Conservation (phyloP, 2,797 vertebrate genomes). For the Scyliorhinus canicula region DNA sequence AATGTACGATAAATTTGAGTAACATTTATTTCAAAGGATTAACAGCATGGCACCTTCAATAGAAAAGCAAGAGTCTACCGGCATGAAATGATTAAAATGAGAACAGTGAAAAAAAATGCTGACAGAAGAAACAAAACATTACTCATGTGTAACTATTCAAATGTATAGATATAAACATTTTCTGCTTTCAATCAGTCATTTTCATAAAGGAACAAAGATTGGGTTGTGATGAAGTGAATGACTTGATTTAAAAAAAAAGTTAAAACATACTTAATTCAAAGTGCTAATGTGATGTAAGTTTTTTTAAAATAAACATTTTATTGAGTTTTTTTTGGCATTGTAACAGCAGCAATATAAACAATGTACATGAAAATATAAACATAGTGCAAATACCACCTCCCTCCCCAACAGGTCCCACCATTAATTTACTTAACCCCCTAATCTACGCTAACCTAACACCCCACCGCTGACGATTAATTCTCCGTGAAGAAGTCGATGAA, state of each 20-base stretch:
- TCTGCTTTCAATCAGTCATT: not conserved
- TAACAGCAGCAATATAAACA: too few relatives aligned
- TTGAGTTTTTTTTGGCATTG: too few relatives aligned
- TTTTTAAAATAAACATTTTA: too few relatives aligned
- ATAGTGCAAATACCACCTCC: too few relatives aligned
- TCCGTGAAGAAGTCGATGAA: too few relatives aligned
- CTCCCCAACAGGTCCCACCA: too few relatives aligned
- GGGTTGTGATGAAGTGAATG: not conserved
- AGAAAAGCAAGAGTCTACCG: not conserved
- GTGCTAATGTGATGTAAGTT: not conserved
- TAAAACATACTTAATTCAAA: not conserved
- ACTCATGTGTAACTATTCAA: not conserved
- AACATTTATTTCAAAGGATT: not conserved
- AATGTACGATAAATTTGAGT: not conserved
- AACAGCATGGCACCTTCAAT: not conserved
- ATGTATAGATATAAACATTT: not conserved
- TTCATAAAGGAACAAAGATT: not conserved
- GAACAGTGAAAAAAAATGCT: not conserved
- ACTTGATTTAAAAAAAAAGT: not conserved
- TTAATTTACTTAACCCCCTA: too few relatives aligned
- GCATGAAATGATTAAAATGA: not conserved
- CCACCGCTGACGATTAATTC: too few relatives aligned
- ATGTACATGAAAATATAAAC: too few relatives aligned
- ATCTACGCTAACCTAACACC: too few relatives aligned
- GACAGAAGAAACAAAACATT: not conserved